A percentile compares a stretch with the other conserved stretches of the same genome.
Evolutionary conservation across 2,113 vertebrate genomes (phyloP).

Genomic region (Solea solea): DNA sequence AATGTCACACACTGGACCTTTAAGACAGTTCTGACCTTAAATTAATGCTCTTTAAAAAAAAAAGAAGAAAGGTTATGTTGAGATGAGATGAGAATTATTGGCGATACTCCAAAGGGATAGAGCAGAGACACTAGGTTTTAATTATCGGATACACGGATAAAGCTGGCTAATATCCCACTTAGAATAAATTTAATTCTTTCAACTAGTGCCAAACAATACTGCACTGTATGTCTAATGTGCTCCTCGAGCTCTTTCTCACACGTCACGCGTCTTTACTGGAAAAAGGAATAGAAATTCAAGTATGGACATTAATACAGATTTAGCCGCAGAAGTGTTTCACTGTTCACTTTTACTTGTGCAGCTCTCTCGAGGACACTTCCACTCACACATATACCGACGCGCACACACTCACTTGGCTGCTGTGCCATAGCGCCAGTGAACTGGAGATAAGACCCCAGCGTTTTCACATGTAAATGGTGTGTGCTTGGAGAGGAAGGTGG

Average conservation of each 20-base stretch:
- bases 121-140: constrained; percentile 25
- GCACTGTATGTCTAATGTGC: too few relatives aligned
- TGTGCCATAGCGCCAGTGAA: constrained; percentile 69
- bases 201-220: constrained; percentile 19
- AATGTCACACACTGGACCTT: too few relatives aligned
- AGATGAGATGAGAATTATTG: constrained; percentile 20
- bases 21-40: too few relatives aligned
- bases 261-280: not conserved
- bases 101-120: constrained; percentile 42
- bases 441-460: constrained; percentile 76
- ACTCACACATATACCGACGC: constrained; percentile 26
- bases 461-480: constrained; percentile 83
- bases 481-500: constrained; percentile 56
- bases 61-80: too few relatives aligned
- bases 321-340: constrained; percentile 22
- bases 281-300: constrained; percentile 1
- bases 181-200: constrained; percentile 34
- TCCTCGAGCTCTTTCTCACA: too few relatives aligned
- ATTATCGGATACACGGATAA: constrained; percentile 39
- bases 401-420: constrained; percentile 54
- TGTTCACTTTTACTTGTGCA: constrained; percentile 19
- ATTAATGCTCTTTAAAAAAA: too few relatives aligned
- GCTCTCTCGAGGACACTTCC: constrained; percentile 43
- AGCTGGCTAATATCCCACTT: constrained; percentile 36
- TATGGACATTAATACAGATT: constrained; percentile 20